Conservation (phyloP, 2,888 invertebrate genomes). For the Lithodes maja region DNA sequence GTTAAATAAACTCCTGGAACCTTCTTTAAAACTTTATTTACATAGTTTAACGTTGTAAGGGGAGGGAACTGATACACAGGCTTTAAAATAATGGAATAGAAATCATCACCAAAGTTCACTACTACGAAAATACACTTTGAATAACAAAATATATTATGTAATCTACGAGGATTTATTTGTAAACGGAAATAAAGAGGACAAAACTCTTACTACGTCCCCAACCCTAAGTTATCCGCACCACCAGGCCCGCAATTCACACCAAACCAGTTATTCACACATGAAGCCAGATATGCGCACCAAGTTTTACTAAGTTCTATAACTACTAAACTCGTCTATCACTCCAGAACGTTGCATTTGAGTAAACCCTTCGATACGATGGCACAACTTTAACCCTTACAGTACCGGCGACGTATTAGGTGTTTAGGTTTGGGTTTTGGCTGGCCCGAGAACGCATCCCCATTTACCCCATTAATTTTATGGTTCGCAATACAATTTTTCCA, state of each 20-base stretch:
- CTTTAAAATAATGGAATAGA: constrained; percentile 13
- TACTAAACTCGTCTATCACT: too few relatives aligned
- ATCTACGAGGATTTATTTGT: not conserved
- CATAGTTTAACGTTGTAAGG: constrained; percentile 1
- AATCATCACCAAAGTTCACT: constrained; percentile 7
- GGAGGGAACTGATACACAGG: not conserved
- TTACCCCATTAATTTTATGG: too few relatives aligned
- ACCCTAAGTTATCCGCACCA: not conserved
- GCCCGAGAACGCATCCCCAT: too few relatives aligned
- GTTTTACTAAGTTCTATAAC: too few relatives aligned
- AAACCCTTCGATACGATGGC: too few relatives aligned
- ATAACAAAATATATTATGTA: constrained; percentile 3
- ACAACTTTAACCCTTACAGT: too few relatives aligned
- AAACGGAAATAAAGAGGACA: not conserved
- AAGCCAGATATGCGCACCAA: not conserved
- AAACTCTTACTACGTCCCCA: not conserved
- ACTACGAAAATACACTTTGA: constrained; percentile 1
- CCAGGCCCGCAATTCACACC: not conserved
- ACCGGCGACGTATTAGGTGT: too few relatives aligned
- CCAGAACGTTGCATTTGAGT: too few relatives aligned
- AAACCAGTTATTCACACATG: not conserved
- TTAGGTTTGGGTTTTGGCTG: too few relatives aligned
- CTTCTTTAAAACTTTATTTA: constrained; percentile 11
- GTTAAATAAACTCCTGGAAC: too few relatives aligned
- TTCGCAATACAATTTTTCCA: too few relatives aligned